phyloP scores from a whole-genome alignment of 2,888 invertebrate species.

The Digitonthophagus gazella region DNA sequence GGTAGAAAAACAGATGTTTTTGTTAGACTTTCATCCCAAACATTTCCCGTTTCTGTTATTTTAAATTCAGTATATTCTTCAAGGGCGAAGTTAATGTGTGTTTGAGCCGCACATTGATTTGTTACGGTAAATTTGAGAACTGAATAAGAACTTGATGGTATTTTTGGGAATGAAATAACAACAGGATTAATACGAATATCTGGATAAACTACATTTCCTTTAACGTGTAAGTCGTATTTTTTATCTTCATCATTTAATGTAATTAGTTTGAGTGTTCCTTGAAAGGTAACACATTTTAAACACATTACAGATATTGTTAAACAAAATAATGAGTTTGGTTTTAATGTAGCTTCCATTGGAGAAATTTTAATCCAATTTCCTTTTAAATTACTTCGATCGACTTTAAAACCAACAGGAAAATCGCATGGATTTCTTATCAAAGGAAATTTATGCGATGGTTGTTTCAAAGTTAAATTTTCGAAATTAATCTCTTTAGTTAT shows the following conservation, averaged over 20 bases:
- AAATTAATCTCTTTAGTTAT: background rate
- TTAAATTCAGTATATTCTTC: background rate
- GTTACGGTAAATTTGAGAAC: background rate
- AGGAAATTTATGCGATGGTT: background rate
- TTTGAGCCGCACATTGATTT: background rate
- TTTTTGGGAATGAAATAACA: background rate
- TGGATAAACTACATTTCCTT: conserved; percentile 12
- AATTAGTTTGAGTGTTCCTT: background rate
- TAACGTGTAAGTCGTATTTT: background rate
- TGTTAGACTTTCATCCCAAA: background rate
- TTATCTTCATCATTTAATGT: background rate
- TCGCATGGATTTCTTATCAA: background rate
- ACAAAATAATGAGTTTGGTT: background rate
- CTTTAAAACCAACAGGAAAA: background rate
- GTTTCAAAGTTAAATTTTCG: background rate
- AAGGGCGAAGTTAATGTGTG: background rate
- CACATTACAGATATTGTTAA: background rate
- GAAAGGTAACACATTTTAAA: background rate
- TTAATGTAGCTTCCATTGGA: background rate
- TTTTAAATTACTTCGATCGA: background rate
- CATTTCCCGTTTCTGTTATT: background rate
- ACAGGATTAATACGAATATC: background rate
- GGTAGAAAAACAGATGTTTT: background rate
- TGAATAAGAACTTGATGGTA: background rate
- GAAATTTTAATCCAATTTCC: background rate